Percentiles rank a stretch among this genome's conserved stretches.
These are phyloP conservation scores for Rhodeus uyekii DNA, from an alignment of 2,797 vertebrate genomes.

Conservation along the genomic window DNA sequence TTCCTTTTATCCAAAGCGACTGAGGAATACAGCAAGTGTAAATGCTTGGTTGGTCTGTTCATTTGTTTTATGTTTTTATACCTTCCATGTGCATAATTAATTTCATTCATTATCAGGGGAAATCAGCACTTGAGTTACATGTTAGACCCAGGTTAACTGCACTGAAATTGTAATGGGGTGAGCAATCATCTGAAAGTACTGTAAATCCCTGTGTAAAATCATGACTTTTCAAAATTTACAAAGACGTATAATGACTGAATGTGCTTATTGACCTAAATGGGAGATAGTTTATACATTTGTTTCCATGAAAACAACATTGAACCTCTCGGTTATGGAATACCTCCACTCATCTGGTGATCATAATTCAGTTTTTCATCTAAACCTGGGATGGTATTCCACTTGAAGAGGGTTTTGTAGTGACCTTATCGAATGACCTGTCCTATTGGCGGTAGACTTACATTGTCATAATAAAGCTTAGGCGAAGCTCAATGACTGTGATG, in stretches of 20 bases:
- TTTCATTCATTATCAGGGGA: constrained; percentile 49
- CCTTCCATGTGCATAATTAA: constrained; percentile 31
- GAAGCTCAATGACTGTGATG: constrained; percentile 72
- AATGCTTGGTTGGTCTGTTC: constrained; percentile 40
- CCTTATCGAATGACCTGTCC: constrained; percentile 46
- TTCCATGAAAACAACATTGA: constrained; percentile 52
- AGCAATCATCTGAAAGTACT: constrained; percentile 47
- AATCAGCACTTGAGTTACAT: constrained; percentile 48
- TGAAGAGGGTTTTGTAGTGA: constrained; percentile 48
- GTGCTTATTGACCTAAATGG: constrained; percentile 34
- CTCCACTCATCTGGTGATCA: constrained; percentile 14
- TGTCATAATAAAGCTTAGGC: constrained; percentile 62
- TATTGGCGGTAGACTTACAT: constrained; percentile 48
- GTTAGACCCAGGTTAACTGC: constrained; percentile 54
- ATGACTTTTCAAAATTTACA: constrained; percentile 31
- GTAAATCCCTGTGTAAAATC: constrained; percentile 51
- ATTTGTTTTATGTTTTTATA: constrained; percentile 5
- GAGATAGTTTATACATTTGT: constrained; percentile 39
- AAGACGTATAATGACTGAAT: constrained; percentile 35
- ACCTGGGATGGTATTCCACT: constrained; percentile 45
- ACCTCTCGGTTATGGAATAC: constrained; percentile 46
- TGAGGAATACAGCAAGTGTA: too few relatives aligned
- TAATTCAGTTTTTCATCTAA: constrained; percentile 44
- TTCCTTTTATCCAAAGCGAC: too few relatives aligned
- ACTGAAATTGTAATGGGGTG: constrained; percentile 52